phyloP scores from a whole-genome alignment of 2,888 invertebrate species.

The Ferdinandea cuprea region DNA sequence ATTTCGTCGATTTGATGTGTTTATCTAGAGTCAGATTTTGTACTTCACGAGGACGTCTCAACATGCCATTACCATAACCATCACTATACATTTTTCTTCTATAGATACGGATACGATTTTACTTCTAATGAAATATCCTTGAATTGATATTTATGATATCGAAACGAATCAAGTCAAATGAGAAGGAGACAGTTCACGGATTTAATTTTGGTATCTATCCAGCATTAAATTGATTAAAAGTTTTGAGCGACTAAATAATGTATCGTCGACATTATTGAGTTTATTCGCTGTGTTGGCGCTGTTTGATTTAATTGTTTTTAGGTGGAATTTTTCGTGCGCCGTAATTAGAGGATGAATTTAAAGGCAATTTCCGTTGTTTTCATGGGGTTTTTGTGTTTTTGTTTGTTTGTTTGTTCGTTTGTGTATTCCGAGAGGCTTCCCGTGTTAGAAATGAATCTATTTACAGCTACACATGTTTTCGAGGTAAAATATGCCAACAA shows the following conservation, averaged over 20 bases:
- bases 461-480: too few relatives aligned
- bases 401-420: too few relatives aligned
- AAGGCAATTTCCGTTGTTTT: neutral
- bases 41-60: constrained; percentile 26
- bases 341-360: neutral
- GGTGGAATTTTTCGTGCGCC: neutral
- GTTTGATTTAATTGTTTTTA: constrained; percentile 12
- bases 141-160: constrained; percentile 27
- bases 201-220: neutral
- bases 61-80: constrained; percentile 47
- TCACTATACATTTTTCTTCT: constrained; percentile 43
- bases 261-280: constrained; percentile 25
- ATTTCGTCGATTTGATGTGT: constrained; percentile 25
- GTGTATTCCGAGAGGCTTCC: too few relatives aligned
- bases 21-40: constrained; percentile 53
- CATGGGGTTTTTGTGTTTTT: neutral
- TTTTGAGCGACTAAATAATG: constrained; percentile 24
- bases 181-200: neutral
- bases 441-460: too few relatives aligned
- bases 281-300: neutral
- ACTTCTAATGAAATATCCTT: constrained; percentile 63
- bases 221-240: constrained; percentile 29
- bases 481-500: too few relatives aligned
- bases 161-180: constrained; percentile 21
- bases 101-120: constrained; percentile 39